Evolutionary conservation across 1,140 invertebrate genomes (phyloP).

Genomic region (Drosophila sucinea): DNA sequence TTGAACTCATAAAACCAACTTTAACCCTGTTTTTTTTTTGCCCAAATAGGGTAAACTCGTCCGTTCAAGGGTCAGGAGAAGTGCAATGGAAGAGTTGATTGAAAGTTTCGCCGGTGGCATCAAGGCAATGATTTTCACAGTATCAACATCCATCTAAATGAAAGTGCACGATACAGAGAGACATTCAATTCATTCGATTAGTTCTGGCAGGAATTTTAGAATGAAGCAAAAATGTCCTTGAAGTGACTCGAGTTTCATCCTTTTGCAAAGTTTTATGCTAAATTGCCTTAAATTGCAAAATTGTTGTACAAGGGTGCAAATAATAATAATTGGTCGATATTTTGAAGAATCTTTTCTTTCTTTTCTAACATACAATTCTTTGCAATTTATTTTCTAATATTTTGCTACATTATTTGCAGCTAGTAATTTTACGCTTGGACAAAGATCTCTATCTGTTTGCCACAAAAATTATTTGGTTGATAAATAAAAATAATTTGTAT

Average conservation of each 20-base stretch:
- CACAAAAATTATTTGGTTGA: too few species aligned
- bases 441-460: too few species aligned
- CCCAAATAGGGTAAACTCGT: background rate
- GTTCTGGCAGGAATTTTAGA: background rate
- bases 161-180: background rate
- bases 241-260: background rate
- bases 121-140: background rate
- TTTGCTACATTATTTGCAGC: background rate
- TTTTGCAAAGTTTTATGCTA: too few species aligned
- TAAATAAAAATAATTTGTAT: slow-evolving; percentile 17
- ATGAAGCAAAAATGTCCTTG: background rate
- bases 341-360: too few species aligned
- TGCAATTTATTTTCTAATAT: background rate
- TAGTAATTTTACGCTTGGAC: slow-evolving; percentile 61
- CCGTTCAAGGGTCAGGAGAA: slow-evolving; percentile 11
- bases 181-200: slow-evolving; percentile 11
- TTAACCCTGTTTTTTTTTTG: slow-evolving; percentile 46
- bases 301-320: too few species aligned
- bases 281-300: too few species aligned
- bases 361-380: too few species aligned
- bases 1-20: slow-evolving; percentile 63
- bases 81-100: slow-evolving; percentile 7
- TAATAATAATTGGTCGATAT: too few species aligned
- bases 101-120: slow-evolving; percentile 4
- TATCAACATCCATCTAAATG: background rate